Evolutionary conservation across 2,888 invertebrate genomes (phyloP).

Genomic region (Myopa testacea): DNA sequence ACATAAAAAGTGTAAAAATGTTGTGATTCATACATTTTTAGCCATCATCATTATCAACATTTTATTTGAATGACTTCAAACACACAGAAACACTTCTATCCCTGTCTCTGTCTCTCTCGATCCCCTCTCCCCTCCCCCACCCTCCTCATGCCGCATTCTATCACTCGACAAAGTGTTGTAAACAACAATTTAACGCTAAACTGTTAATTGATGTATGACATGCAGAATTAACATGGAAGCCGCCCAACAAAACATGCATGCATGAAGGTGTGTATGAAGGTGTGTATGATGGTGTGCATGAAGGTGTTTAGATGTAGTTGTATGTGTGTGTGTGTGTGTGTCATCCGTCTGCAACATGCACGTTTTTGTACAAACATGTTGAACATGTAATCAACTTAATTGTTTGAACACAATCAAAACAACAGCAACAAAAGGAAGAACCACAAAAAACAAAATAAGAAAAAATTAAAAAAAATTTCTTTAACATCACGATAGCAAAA

Average conservation of each 20-base stretch:
- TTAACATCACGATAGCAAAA: no score
- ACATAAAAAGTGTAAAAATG: no score
- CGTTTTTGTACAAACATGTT: no score
- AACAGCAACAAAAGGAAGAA: no score
- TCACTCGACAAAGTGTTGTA: constrained; percentile 24
- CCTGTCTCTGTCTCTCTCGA: not conserved
- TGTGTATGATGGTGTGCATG: not conserved
- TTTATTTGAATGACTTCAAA: no score
- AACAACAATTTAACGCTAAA: constrained; percentile 34
- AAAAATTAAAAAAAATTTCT: no score
- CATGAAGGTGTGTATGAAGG: constrained; percentile 19
- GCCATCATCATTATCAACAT: no score
- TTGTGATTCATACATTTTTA: no score
- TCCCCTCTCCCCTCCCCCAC: not conserved
- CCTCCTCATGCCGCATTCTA: not conserved
- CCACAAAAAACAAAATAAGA: no score
- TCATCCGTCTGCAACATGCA: constrained; percentile 34
- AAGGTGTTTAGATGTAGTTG: constrained; percentile 39
- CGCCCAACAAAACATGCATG: constrained; percentile 3
- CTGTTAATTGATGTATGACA: constrained; percentile 31
- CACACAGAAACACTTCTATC: no score
- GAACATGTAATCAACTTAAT: no score
- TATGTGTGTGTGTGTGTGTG: constrained; percentile 38
- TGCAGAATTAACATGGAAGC: constrained; percentile 7
- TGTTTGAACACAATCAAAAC: no score